A percentile compares a stretch with the other conserved stretches of the same genome.
Conservation (phyloP, 2,888 invertebrate species). For the Hydraecia micacea region DNA sequence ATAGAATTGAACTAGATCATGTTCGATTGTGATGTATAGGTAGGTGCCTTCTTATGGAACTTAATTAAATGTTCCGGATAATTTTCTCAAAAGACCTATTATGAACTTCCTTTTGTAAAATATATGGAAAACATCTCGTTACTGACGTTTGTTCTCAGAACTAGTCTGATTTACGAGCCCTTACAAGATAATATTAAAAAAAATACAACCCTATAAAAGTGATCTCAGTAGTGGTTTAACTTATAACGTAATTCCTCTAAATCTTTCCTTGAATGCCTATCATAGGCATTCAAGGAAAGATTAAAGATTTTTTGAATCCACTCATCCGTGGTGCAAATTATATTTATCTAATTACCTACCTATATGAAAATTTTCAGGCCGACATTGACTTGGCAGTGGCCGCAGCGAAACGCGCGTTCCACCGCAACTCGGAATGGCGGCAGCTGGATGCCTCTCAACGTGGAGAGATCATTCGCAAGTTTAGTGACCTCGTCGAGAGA, state of each 20-base stretch:
- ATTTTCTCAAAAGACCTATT: neutral
- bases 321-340: neutral
- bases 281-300: no score
- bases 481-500: slow-evolving; percentile 93
- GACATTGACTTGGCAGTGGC: slow-evolving; percentile 94
- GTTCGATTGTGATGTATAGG: neutral
- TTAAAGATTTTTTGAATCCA: no score
- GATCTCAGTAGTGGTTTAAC: no score
- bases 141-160: neutral
- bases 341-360: neutral
- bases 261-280: no score
- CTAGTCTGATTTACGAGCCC: no score
- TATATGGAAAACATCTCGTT: neutral
- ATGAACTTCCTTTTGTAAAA: neutral
- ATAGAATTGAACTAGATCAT: neutral
- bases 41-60: neutral
- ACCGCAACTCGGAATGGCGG: slow-evolving; percentile 93
- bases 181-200: neutral
- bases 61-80: neutral
- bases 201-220: neutral
- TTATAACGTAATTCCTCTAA: no score
- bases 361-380: slow-evolving; percentile 80
- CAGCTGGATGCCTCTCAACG: slow-evolving; percentile 95
- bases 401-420: slow-evolving; percentile 92
- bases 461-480: slow-evolving; percentile 92